Percentiles rank a stretch among this genome's conserved stretches.
Evolutionary conservation across 2,113 vertebrate species (phyloP).

Genomic region (Megalops atlanticus): DNA sequence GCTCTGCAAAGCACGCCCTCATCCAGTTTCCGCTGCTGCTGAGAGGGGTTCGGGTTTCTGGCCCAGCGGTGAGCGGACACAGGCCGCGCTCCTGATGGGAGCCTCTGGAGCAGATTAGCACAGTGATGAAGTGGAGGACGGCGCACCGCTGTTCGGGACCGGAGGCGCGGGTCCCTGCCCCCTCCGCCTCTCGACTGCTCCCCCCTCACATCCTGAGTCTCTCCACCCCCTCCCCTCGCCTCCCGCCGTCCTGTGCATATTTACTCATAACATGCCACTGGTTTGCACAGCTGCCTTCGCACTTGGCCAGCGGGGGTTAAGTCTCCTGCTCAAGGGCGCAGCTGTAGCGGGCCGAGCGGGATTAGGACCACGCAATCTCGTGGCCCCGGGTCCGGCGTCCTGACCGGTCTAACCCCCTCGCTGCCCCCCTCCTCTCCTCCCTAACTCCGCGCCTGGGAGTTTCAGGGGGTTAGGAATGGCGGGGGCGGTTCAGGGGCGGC

Average conservation of each 20-base stretch:
- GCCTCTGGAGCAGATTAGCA: background rate
- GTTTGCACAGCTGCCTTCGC: background rate
- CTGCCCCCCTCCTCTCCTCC: background rate
- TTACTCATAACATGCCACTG: background rate
- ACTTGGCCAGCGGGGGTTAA: background rate
- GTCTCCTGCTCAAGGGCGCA: background rate
- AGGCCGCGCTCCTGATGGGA: background rate
- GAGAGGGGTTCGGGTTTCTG: too few relatives aligned
- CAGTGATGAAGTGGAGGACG: slow-evolving; percentile 8
- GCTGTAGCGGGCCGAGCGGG: background rate
- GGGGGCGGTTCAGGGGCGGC: background rate
- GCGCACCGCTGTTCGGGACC: background rate
- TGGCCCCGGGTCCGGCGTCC: background rate
- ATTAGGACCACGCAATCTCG: background rate
- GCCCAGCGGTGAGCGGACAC: background rate
- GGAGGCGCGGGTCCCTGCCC: background rate
- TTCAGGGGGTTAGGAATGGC: too few relatives aligned
- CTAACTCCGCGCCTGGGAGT: background rate
- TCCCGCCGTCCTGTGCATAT: background rate
- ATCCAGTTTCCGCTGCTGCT: too few relatives aligned
- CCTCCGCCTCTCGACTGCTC: background rate
- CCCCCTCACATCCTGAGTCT: background rate
- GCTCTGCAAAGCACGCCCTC: background rate
- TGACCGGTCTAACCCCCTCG: background rate
- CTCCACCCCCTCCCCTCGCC: background rate